phyloP scores from a whole-genome alignment of 35 echinoderm and acorn worm genomes.

The Eucidaris tribuloides region DNA sequence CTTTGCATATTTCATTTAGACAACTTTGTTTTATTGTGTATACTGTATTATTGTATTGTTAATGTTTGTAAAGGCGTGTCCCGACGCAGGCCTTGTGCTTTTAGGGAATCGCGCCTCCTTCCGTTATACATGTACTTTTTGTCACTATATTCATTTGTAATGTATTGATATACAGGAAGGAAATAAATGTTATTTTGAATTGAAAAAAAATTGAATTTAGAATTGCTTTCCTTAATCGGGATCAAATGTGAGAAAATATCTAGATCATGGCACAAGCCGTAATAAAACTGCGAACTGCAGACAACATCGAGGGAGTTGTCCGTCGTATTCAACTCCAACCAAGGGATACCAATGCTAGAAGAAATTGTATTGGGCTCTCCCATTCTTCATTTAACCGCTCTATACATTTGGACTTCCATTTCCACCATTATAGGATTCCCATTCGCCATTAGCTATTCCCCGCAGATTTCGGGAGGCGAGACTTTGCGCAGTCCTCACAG shows the following conservation, averaged over 20 bases:
- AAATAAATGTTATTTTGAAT: no score
- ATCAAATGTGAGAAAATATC: background rate
- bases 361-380: background rate
- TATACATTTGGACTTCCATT: background rate
- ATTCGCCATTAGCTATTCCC: background rate
- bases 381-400: background rate
- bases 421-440: background rate
- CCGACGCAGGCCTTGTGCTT: no score
- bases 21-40: no score
- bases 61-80: no score
- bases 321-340: background rate
- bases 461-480: background rate
- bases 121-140: no score
- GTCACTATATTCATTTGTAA: no score
- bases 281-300: background rate
- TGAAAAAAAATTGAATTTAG: no score
- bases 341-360: background rate
- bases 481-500: background rate
- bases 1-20: no score
- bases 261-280: background rate
- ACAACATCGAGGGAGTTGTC: background rate
- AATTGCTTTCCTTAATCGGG: background rate
- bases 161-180: no score
- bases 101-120: no score
- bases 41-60: no score